Evolutionary conservation across 2,888 invertebrate genomes (phyloP), one percentile per base, ranked within the genome.

Genomic region (Morinoia aosen): DNA sequence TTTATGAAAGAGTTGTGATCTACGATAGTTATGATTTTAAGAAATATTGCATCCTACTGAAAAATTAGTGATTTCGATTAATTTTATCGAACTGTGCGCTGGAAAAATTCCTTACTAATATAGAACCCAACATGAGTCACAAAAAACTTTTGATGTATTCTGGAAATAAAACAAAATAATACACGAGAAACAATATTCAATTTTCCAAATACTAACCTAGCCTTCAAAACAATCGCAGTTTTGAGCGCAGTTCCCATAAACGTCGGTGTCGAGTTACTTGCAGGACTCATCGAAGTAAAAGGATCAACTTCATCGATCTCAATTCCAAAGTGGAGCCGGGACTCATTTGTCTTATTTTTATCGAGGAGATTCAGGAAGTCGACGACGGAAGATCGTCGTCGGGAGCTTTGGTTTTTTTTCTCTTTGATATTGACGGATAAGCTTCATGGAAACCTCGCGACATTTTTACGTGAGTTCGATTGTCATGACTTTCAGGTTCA

Each of bases 281-380:
- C 76, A 76, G 3, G 76, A 33, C 76, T 76, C 33, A 33, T 33
- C 19, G 76, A 76, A 76, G 76, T 33, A 33, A 76, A 76, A 76
- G 76, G 76, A 76, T 76, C 76, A 76, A 76, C 33, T 19, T 33
- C 76, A 76, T 76, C 76, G 76, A 76, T 76, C 76, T 76, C 76
- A 76, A 76, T 76, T 76, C 76, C 33, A 33, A 16, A 10, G 76
- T 14, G 76, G 1, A 76, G 76, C 33, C 76, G 76, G 33, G 76
- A 76, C 76, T 76, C 76, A 76, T 76, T 76, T 76, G 76, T 76
- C 76, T 76, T 76, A 76, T 76, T 76, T 76, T 76, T 76, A 76
- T 76, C 76, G 76, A 76, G 76, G 76, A 76, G 33, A 76, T 76
- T 16, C 76, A 76, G 76, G 76, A 76, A 76, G 76, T 76, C 76